phyloP scores from a whole-genome alignment of 2,113 vertebrate genomes.

The Poeciliopsis prolifica region DNA sequence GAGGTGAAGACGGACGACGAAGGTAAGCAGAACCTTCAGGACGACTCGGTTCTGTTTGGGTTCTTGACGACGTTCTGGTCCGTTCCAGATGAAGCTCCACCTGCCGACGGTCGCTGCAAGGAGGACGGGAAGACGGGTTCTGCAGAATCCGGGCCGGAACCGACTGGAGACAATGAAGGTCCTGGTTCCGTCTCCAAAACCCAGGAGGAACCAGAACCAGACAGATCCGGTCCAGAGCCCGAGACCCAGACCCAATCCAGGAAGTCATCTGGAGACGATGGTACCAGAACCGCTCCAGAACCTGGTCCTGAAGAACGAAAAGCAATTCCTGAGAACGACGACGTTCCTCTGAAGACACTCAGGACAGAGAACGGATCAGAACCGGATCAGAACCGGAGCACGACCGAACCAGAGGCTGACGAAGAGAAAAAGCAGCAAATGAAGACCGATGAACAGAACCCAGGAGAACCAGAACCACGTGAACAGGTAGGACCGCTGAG shows the following conservation, averaged over 20 bases:
- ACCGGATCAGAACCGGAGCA: too few species aligned
- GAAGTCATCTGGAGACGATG: background rate
- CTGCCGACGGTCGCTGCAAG: background rate
- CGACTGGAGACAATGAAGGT: background rate
- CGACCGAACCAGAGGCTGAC: background rate
- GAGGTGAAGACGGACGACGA: slow-evolving; percentile 51
- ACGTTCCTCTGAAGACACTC: background rate
- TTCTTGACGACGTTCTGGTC: background rate
- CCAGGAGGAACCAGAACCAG: background rate
- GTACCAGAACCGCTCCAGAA: background rate
- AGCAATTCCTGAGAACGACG: background rate
- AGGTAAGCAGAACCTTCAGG: slow-evolving; percentile 19
- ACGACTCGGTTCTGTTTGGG: too few species aligned
- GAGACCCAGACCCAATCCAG: too few species aligned
- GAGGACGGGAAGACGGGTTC: background rate
- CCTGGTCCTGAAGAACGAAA: background rate
- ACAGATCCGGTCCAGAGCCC: background rate
- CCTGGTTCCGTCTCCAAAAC: background rate
- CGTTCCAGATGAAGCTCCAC: slow-evolving; percentile 12
- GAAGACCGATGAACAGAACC: background rate
- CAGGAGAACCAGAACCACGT: background rate
- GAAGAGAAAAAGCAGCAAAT: background rate
- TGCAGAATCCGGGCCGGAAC: background rate
- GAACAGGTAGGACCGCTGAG: slow-evolving; percentile 22
- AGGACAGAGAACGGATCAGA: background rate